phyloP scores from a whole-genome alignment of 2,113 vertebrate species.

The Beaufortia kweichowensis region DNA sequence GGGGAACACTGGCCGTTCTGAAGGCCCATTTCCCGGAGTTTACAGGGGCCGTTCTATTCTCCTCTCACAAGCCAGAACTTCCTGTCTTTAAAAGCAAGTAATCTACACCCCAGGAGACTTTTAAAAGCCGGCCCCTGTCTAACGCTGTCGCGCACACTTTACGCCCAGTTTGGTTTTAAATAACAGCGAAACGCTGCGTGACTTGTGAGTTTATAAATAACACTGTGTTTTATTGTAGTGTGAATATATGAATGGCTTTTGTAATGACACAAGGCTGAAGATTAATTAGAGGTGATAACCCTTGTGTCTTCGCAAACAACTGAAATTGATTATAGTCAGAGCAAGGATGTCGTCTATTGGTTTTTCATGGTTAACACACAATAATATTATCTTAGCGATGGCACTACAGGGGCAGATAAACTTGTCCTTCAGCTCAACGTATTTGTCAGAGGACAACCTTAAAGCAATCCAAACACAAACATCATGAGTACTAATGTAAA shows the following conservation, averaged over 20 bases:
- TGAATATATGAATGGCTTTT: no score
- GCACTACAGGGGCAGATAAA: slow-evolving; percentile 46
- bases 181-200: not conserved
- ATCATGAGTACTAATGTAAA: not conserved
- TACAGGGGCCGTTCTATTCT: slow-evolving; percentile 67
- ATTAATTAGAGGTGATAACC: slow-evolving; percentile 17
- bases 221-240: not conserved
- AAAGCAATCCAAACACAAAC: slow-evolving; percentile 34
- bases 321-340: slow-evolving; percentile 22
- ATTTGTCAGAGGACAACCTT: slow-evolving; percentile 44
- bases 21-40: slow-evolving; percentile 72
- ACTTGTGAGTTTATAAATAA: not conserved
- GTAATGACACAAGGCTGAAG: not conserved
- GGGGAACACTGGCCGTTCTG: slow-evolving; percentile 62
- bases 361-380: slow-evolving; percentile 26
- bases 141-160: not conserved
- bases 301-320: not conserved
- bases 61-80: slow-evolving; percentile 58
- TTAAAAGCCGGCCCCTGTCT: slow-evolving; percentile 10
- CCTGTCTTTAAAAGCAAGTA: slow-evolving; percentile 64
- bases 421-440: slow-evolving; percentile 41
- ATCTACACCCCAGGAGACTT: slow-evolving; percentile 38
- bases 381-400: slow-evolving; percentile 30
- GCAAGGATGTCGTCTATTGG: slow-evolving; percentile 37
- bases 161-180: not conserved